phyloP scores from a whole-genome alignment of 2,797 vertebrate genomes.

The Alectoris magna region DNA sequence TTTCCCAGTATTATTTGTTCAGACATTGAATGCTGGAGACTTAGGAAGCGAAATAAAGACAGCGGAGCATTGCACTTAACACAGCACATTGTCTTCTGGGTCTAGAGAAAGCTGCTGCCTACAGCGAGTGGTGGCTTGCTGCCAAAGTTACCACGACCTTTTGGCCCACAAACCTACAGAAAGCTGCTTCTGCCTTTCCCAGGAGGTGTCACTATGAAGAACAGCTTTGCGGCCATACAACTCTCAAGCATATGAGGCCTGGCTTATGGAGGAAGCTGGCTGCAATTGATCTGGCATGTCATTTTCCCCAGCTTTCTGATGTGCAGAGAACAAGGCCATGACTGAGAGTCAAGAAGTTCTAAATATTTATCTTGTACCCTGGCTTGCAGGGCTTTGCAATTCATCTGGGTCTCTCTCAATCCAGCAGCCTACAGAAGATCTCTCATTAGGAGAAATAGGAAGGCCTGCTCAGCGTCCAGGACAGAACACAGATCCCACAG shows the following conservation, averaged over 20 bases:
- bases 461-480: not conserved
- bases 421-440: not conserved
- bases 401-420: not conserved
- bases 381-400: slow-evolving; percentile 15
- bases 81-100: not conserved
- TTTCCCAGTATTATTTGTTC: slow-evolving; percentile 11
- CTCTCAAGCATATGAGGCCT: not conserved
- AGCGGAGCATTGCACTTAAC: not conserved
- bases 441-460: not conserved
- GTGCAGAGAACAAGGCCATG: not conserved
- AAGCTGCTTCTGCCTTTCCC: slow-evolving; percentile 11
- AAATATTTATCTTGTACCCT: slow-evolving; percentile 39
- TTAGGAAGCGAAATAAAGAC: not conserved
- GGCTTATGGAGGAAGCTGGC: not conserved
- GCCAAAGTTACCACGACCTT: slow-evolving; percentile 30
- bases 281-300: not conserved
- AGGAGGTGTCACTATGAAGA: not conserved
- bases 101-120: not conserved
- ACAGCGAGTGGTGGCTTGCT: slow-evolving; percentile 5
- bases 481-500: not conserved
- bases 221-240: not conserved
- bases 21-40: not conserved
- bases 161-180: not conserved
- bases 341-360: not conserved
- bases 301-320: slow-evolving; percentile 11